These are phyloP conservation scores for Cheilosia scutellata DNA, from an alignment of 2,888 invertebrate genomes.

Conservation along the genomic window DNA sequence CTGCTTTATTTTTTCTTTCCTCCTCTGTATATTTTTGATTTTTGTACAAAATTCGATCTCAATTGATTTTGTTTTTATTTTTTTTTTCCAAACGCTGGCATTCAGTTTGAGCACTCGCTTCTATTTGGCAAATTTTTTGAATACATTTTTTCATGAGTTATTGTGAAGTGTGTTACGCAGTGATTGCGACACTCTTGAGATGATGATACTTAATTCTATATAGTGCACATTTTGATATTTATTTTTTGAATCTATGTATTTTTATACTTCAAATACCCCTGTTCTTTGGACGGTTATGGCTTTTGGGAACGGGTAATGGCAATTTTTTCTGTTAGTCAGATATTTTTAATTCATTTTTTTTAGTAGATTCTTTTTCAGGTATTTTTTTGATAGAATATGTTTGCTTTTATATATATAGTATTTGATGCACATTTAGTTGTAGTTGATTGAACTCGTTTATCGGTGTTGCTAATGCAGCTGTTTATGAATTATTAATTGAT, in stretches of 20 bases:
- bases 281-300: conserved; percentile 77
- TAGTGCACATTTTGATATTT: conserved; percentile 47
- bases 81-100: conserved; percentile 29
- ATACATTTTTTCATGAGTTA: conserved; percentile 22
- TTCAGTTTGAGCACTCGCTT: conserved; percentile 55
- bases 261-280: conserved; percentile 27
- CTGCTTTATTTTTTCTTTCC: conserved; percentile 7
- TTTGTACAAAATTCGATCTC: conserved; percentile 21
- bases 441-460: neutral
- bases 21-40: conserved; percentile 20
- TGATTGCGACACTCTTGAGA: conserved; percentile 39
- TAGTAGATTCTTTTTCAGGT: neutral
- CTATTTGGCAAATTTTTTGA: conserved; percentile 30
- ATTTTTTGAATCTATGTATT: conserved; percentile 48
- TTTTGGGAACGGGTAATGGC: conserved; percentile 84
- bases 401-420: neutral
- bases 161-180: conserved; percentile 33
- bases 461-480: too few relatives aligned
- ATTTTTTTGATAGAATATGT: neutral
- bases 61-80: conserved; percentile 1
- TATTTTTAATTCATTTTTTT: conserved; percentile 15
- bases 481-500: too few relatives aligned
- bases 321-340: conserved; percentile 80
- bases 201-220: conserved; percentile 25
- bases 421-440: neutral